Conservation (phyloP, 2,797 vertebrate species). For the Melanotaenia maccullochi region DNA sequence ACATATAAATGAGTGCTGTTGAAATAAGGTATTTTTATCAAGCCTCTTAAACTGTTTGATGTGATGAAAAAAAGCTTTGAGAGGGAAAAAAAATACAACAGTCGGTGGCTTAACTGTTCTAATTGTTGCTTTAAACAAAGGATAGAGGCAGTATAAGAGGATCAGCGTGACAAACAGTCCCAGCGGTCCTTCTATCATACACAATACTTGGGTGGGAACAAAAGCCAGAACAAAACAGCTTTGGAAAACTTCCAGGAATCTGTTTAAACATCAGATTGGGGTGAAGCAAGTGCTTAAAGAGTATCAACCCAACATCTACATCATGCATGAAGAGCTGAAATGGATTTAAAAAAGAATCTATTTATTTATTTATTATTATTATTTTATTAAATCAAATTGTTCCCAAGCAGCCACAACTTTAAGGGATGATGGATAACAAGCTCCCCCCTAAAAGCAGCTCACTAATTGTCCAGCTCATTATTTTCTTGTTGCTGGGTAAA, state of each 20-base stretch:
- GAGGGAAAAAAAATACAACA: slow-evolving; percentile 48
- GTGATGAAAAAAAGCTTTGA: slow-evolving; percentile 57
- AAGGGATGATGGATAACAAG: slow-evolving; percentile 43
- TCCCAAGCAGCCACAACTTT: slow-evolving; percentile 18
- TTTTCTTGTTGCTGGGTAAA: slow-evolving; percentile 40
- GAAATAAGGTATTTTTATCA: slow-evolving; percentile 60
- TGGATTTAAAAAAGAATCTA: neutral
- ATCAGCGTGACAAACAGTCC: slow-evolving; percentile 74
- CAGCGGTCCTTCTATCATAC: slow-evolving; percentile 64
- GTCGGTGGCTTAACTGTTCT: slow-evolving; percentile 68
- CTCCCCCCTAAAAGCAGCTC: slow-evolving; percentile 9
- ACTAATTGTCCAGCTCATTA: slow-evolving; percentile 49
- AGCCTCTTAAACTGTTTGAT: slow-evolving; percentile 67
- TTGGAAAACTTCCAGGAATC: slow-evolving; percentile 78
- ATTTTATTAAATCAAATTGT: neutral
- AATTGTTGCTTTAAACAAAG: slow-evolving; percentile 79
- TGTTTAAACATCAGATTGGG: slow-evolving; percentile 47
- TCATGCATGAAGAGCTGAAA: neutral
- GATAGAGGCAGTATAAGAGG: slow-evolving; percentile 67
- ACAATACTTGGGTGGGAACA: slow-evolving; percentile 56
- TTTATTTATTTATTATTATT: neutral
- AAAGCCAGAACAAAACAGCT: slow-evolving; percentile 64
- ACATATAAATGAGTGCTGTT: slow-evolving; percentile 53
- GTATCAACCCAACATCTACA: neutral
- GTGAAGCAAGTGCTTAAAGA: slow-evolving; percentile 56